Base-by-base conservation (phyloP, 2,888 invertebrate species). In the Emmelina monodactyla region DNA sequence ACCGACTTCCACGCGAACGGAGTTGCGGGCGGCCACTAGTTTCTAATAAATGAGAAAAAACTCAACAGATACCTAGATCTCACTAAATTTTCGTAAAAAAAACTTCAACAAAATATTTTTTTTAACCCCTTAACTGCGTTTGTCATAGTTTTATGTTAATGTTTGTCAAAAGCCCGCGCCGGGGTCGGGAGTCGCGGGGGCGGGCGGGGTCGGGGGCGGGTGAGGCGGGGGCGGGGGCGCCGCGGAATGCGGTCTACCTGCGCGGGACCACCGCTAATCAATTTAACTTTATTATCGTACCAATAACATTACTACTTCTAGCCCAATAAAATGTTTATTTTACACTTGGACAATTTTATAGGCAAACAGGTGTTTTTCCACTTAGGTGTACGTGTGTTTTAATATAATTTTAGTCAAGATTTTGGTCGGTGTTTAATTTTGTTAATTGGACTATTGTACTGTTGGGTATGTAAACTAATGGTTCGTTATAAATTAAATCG, bases 271-370 rank as follows among this genome's bases (percentile, higher is more conserved):
- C 69, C 66, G 67, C 75, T 76, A 78, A 79, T 79, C 79, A 78
- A 78, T 73, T 78, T 78, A 76, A 62, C 71, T 70, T 73, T 75
- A 76, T 76, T 76, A 76, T 69, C 67, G 66, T 64, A 60, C 66
- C 67, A 66, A 73, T 70, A 72, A 71, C 67, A 75, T 78, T 73
- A 73, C 63, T 53, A 59, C 58, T 61, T 49, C 50, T 63, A 65
- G 58, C 65, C 68, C 64, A 67, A 42, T 49, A 46, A 47, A 53
- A 55, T 66, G 58, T 68, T 69, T 67, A 59, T 58, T 59, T 58
- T 66, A 50, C 58, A 55, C 53, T 58, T 44, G 33, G 47, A 45
- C 31, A 40, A 46, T 55, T 53, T n/a, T n/a, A n/a, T n/a, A n/a
- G n/a, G n/a, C n/a, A n/a, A n/a, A n/a, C n/a, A n/a, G 44, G 46